phyloP scores from a whole-genome alignment of 1,140 invertebrate species.

The Ctenoplectra terminalis region DNA sequence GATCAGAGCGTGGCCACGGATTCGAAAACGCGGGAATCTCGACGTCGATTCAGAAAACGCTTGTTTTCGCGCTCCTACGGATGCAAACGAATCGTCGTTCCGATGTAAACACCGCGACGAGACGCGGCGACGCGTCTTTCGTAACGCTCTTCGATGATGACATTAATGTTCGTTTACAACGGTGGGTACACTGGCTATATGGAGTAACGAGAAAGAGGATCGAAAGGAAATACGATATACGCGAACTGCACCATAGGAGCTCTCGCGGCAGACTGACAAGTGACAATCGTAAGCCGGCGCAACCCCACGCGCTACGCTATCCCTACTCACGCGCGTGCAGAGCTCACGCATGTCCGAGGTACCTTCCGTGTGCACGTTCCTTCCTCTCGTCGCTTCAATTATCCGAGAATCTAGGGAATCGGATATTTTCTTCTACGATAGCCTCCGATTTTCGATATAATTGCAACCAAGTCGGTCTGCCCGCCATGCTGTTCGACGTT shows the following conservation, averaged over 20 bases:
- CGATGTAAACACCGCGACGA: slow-evolving; percentile 25
- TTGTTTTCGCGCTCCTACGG: background rate
- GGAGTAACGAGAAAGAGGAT: background rate
- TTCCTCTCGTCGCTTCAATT: background rate
- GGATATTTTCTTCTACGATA: background rate
- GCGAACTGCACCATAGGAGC: slow-evolving; percentile 48
- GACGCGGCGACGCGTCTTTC: slow-evolving; percentile 55
- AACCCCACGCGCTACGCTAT: slow-evolving; percentile 58
- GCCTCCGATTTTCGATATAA: background rate
- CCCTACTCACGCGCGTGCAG: slow-evolving; percentile 39
- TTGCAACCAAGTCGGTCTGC: background rate
- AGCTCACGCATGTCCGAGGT: slow-evolving; percentile 42
- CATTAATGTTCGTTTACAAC: slow-evolving; percentile 56
- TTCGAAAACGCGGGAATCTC: background rate
- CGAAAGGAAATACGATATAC: background rate
- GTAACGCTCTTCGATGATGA: slow-evolving; percentile 35
- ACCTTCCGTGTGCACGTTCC: background rate
- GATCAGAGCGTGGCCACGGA: background rate
- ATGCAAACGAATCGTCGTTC: background rate
- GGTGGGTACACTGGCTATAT: slow-evolving; percentile 5
- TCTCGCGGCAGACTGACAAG: slow-evolving; percentile 75
- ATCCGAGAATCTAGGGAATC: too few relatives aligned
- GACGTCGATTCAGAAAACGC: slow-evolving; percentile 10
- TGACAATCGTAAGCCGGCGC: slow-evolving; percentile 69
- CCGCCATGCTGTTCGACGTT: background rate